Percentiles rank a stretch among this genome's conserved stretches.
Conservation (phyloP, 2,113 vertebrate genomes). For the Serranochromis macrocephalus region DNA sequence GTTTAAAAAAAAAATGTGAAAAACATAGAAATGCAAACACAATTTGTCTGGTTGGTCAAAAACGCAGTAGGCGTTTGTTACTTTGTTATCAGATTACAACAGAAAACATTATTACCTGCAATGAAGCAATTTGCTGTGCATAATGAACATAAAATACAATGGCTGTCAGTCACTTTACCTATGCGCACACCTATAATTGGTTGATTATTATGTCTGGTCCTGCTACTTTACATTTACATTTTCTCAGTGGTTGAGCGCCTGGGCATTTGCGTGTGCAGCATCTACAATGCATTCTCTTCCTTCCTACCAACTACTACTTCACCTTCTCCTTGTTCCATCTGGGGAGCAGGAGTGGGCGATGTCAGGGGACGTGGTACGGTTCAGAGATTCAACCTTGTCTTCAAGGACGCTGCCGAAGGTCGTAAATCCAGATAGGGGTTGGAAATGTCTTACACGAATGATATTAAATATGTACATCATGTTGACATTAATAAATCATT, state of each 20-base stretch:
- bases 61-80: background rate
- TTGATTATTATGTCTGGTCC: background rate
- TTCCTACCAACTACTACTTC: background rate
- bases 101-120: background rate
- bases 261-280: background rate
- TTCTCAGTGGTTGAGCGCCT: background rate
- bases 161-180: background rate
- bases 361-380: background rate
- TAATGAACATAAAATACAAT: background rate
- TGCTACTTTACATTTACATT: background rate
- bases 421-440: background rate
- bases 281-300: background rate
- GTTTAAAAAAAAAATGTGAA: background rate
- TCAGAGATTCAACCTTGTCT: background rate
- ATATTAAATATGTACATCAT: background rate
- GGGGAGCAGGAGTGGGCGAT: background rate
- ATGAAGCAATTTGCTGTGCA: background rate
- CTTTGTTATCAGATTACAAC: background rate
- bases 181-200: background rate
- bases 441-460: background rate
- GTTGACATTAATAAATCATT: background rate
- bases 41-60: background rate
- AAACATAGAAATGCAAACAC: background rate
- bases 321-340: background rate
- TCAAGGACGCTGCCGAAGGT: background rate